A percentile compares a stretch with the other conserved stretches of the same genome.
Conservation (phyloP, 1,140 invertebrate genomes). For the Eciton burchellii region DNA sequence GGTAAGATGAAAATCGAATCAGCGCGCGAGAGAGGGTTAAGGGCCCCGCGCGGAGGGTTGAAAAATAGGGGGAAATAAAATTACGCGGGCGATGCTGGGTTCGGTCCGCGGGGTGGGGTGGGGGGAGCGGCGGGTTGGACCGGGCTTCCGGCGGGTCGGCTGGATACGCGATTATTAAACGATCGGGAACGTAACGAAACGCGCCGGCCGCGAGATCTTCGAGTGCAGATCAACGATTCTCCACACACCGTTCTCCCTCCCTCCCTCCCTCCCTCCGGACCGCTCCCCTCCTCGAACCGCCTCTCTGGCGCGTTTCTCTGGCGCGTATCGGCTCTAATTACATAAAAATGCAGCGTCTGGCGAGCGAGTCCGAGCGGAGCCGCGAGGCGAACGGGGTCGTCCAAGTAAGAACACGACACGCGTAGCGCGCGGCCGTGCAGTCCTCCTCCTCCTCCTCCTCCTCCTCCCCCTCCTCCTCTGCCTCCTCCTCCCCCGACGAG, state of each 20-base stretch:
- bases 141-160: background rate
- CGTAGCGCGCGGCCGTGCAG: constrained; percentile 23
- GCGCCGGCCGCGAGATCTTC: constrained; percentile 52
- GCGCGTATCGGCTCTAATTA: constrained; percentile 48
- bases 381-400: constrained; percentile 30
- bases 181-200: constrained; percentile 58
- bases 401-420: constrained; percentile 42
- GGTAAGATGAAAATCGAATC: constrained; percentile 48
- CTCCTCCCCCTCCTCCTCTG: too few species aligned
- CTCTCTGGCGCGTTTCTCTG: constrained; percentile 9
- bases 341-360: constrained; percentile 46
- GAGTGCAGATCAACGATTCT: constrained; percentile 57
- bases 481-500: constrained; percentile 20
- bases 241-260: background rate
- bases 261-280: constrained; percentile 9
- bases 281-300: background rate
- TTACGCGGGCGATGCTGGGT: constrained; percentile 31
- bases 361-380: constrained; percentile 16
- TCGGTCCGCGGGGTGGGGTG: background rate
- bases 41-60: constrained; percentile 18
- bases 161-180: constrained; percentile 58
- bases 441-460: too few species aligned
- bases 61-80: constrained; percentile 54
- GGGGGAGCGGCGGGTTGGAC: constrained; percentile 6
- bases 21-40: constrained; percentile 22